Conservation (phyloP, 2,797 vertebrate genomes). For the Forpus xanthops region DNA sequence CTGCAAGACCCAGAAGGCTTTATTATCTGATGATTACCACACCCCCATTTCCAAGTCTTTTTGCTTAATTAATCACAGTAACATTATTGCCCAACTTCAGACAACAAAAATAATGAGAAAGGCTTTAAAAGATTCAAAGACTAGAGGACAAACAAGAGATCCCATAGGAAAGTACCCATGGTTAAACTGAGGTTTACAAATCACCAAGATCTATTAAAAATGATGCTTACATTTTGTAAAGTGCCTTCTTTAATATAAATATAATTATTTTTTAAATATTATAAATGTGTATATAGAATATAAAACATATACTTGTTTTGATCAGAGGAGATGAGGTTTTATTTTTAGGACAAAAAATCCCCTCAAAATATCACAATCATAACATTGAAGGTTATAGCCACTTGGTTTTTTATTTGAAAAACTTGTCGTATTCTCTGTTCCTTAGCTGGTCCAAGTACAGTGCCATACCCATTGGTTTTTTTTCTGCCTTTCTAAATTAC, state of each 20-base stretch:
- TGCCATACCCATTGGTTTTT: background rate
- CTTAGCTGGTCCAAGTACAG: background rate
- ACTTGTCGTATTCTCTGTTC: background rate
- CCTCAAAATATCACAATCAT: background rate
- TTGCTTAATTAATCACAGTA: slow-evolving; percentile 83
- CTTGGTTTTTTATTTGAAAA: background rate
- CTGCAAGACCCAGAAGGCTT: slow-evolving; percentile 72
- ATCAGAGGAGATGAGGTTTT: slow-evolving; percentile 23
- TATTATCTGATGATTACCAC: slow-evolving; percentile 80
- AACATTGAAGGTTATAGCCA: background rate
- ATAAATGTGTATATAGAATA: slow-evolving; percentile 56
- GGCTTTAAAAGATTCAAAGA: slow-evolving; percentile 80
- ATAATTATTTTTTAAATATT: slow-evolving; percentile 70
- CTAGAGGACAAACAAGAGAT: slow-evolving; percentile 74
- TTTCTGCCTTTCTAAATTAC: background rate
- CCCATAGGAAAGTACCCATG: slow-evolving; percentile 72
- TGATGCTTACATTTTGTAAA: slow-evolving; percentile 71
- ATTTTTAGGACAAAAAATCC: background rate
- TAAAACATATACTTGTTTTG: slow-evolving; percentile 53
- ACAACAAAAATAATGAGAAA: slow-evolving; percentile 83
- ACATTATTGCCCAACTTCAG: slow-evolving; percentile 80
- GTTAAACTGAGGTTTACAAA: slow-evolving; percentile 73
- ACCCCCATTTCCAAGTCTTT: slow-evolving; percentile 75
- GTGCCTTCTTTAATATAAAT: slow-evolving; percentile 73
- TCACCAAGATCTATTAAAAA: slow-evolving; percentile 64